phyloP scores from a whole-genome alignment of 2,797 vertebrate genomes.

The Hipposideros larvatus region DNA sequence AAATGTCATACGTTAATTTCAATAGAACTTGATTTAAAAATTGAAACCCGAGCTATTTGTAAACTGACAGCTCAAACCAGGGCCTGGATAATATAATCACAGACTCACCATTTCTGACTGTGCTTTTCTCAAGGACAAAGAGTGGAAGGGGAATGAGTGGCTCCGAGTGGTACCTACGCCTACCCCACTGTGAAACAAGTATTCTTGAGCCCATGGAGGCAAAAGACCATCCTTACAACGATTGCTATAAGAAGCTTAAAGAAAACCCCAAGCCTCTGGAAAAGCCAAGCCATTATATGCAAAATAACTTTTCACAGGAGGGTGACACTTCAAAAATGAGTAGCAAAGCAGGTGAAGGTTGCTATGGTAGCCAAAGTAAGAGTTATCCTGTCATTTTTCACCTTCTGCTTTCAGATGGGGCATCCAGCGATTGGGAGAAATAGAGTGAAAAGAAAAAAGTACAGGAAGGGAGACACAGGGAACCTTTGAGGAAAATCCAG shows the following conservation, averaged over 20 bases:
- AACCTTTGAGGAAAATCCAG: not conserved
- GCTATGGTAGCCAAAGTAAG: constrained; percentile 65
- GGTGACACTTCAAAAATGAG: constrained; percentile 60
- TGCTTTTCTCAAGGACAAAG: not conserved
- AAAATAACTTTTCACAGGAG: constrained; percentile 62
- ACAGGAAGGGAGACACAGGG: not conserved
- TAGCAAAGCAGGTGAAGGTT: constrained; percentile 52
- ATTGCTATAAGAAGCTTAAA: not conserved
- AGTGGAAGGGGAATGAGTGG: not conserved
- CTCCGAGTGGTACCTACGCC: not conserved
- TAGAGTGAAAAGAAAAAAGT: not conserved
- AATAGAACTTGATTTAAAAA: not conserved
- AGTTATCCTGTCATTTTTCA: constrained; percentile 27
- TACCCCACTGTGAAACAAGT: accelerated
- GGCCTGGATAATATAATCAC: not conserved
- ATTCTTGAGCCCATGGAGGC: not conserved
- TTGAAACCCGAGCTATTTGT: constrained; percentile 20
- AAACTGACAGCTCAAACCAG: not conserved
- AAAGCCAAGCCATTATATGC: constrained; percentile 9
- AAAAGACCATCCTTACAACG: not conserved
- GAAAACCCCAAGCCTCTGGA: not conserved
- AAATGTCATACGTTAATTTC: not conserved
- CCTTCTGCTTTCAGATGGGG: constrained; percentile 35
- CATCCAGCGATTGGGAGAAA: no score
- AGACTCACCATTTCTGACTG: not conserved